These are phyloP conservation scores for Bungarus multicinctus DNA, from an alignment of 2,113 vertebrate species.

Conservation along the genomic window DNA sequence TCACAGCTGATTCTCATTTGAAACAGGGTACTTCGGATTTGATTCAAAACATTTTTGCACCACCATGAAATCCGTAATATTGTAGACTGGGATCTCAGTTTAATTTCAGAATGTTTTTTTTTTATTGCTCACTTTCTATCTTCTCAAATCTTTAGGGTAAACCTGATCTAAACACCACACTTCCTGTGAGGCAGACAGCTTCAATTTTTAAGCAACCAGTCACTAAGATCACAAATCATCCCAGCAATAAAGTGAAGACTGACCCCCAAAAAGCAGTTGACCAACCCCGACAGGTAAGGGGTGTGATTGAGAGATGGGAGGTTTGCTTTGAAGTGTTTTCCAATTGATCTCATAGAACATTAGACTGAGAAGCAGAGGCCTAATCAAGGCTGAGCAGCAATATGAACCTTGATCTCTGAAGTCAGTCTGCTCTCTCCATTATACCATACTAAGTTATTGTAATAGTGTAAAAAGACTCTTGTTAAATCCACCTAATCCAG, in stretches of 20 bases:
- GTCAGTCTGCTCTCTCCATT: neutral
- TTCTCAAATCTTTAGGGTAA: slow-evolving; percentile 77
- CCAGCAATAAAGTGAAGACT: slow-evolving; percentile 98
- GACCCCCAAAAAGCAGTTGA: slow-evolving; percentile 99
- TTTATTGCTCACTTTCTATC: neutral
- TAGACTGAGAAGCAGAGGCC: neutral
- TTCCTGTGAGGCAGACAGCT: slow-evolving; percentile 94
- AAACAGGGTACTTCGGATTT: neutral
- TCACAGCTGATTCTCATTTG: neutral
- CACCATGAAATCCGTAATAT: neutral
- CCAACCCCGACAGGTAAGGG: slow-evolving; percentile 91
- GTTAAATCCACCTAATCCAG: neutral
- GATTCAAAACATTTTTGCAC: neutral
- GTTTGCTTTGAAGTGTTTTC: neutral
- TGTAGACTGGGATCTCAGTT: neutral
- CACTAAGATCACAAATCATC: slow-evolving; percentile 98
- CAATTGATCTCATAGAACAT: neutral
- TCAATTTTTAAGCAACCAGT: slow-evolving; percentile 99
- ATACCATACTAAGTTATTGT: neutral
- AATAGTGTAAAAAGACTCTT: neutral
- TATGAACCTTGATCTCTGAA: neutral
- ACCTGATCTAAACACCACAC: slow-evolving; percentile 94
- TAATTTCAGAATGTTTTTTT: neutral
- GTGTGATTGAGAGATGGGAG: neutral
- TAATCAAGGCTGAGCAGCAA: neutral